Percentiles rank a stretch among this genome's conserved stretches.
Conservation (phyloP, 92 coral and sea anemone species). For the Zoanthus solanderi region DNA sequence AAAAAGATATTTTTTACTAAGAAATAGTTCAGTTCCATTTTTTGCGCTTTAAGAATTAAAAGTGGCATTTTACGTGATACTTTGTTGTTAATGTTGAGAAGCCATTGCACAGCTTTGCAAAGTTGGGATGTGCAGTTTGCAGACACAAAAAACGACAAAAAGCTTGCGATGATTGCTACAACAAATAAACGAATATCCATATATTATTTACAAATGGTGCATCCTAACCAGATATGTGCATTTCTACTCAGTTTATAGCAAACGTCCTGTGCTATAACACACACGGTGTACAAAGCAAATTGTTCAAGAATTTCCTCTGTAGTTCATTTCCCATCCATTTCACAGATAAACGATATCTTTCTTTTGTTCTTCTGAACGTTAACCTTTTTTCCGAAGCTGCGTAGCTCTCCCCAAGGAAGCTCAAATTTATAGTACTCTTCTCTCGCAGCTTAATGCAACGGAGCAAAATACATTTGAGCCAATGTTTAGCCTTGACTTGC, state of each 20-base stretch:
- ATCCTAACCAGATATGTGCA: neutral
- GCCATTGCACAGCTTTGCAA: neutral
- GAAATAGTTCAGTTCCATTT: no score
- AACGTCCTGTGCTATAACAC: slow-evolving; percentile 15
- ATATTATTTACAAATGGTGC: neutral
- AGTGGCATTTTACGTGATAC: no score
- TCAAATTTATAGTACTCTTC: neutral
- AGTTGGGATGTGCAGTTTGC: neutral
- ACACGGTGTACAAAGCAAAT: neutral
- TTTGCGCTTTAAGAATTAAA: no score
- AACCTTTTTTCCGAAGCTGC: neutral
- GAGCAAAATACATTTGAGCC: neutral
- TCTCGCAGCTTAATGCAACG: neutral
- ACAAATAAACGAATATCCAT: neutral
- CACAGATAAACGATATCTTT: neutral
- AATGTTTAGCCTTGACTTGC: neutral
- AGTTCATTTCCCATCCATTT: neutral
- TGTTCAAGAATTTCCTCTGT: neutral
- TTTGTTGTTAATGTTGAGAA: neutral
- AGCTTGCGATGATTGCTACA: neutral
- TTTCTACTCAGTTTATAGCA: neutral
- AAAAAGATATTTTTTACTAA: no score
- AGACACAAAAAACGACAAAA: neutral
- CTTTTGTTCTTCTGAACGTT: neutral
- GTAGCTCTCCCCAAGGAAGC: neutral